These are phyloP conservation scores for Rana temporaria DNA, from an alignment of 2,113 vertebrate genomes.

Conservation along the genomic window DNA sequence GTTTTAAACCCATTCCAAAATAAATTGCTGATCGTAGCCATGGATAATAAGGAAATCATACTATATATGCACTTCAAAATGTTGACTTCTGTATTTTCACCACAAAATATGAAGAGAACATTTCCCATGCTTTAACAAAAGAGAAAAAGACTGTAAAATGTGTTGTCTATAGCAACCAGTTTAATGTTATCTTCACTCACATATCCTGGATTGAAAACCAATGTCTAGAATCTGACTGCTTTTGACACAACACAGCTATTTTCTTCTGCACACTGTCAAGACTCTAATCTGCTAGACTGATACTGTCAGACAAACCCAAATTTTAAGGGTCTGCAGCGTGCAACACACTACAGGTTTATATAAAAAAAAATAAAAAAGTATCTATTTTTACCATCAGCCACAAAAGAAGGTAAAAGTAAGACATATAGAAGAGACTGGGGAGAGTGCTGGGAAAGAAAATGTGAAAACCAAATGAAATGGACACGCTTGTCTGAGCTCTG, in stretches of 20 bases:
- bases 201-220: too few relatives aligned
- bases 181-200: too few relatives aligned
- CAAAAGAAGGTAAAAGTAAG: slow-evolving; percentile 12
- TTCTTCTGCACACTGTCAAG: background rate
- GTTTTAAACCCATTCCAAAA: too few relatives aligned
- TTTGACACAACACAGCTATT: background rate
- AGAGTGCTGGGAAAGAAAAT: slow-evolving; percentile 43
- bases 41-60: too few relatives aligned
- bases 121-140: too few relatives aligned
- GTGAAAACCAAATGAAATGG: slow-evolving; percentile 51
- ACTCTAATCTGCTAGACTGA: background rate
- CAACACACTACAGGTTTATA: background rate
- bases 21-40: too few relatives aligned
- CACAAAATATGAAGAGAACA: too few relatives aligned
- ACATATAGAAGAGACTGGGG: slow-evolving; percentile 33
- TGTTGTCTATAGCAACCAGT: too few relatives aligned
- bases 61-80: too few relatives aligned
- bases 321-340: slow-evolving; percentile 28
- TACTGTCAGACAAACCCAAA: background rate
- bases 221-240: background rate
- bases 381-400: slow-evolving; percentile 39
- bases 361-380: slow-evolving; percentile 35
- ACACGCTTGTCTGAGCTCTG: slow-evolving; percentile 53
- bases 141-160: too few relatives aligned
- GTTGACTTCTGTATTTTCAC: too few relatives aligned